Base-by-base conservation (phyloP, 2,888 invertebrate species). In the Pristionchus fissidentatus region DNA sequence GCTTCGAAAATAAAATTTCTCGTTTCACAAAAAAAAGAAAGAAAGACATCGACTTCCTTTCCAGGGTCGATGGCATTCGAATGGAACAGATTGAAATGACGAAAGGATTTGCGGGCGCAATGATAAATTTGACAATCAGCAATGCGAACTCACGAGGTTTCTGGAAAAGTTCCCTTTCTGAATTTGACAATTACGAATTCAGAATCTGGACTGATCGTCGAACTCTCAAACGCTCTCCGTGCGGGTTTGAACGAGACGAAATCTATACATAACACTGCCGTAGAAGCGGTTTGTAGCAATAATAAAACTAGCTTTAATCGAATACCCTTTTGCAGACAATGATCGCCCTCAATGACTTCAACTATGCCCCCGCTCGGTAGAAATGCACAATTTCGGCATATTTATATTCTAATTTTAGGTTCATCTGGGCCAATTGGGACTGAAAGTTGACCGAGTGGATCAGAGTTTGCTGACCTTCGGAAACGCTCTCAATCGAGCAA, bases 401-500 rank as follows among this genome's bases (percentile, higher is more conserved):
- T n/a, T 2, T 7, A 15, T 41, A 26, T 32, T 62, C 22, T 38
- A 7, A 10, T 41, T n/a, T 1, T 10, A 70, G 43, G 26, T n/a
- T 41, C 41, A 70, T 13, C 26, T 70, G 26, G 70, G 41, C 8
- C n/a, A 19, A 41, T 41, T 70, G 3, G 43, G 70, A 8, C 41
- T 41, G 70, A 22, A 26, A 43, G 70, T 70, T 22, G 70, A 70
- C 26, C 41, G n/a, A 32, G 70, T 70, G n/a, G 70, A 41, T n/a
- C n/a, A n/a, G n/a, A n/a, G n/a, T n/a, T n/a, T n/a, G n/a, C n/a
- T n/a, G n/a, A n/a, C n/a, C 41, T 22, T 15, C 2, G 3, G 26
- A 41, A 70, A 26, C 10, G 70, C 70, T 70, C 70, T 70, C 43
- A 70, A 70, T 32, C n/a, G 70, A 70, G 43, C 70, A 10, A 70